Percentiles rank a stretch among this genome's conserved stretches.
phyloP scores from a whole-genome alignment of 2,888 invertebrate species.

The Chydorus sphaericus region DNA sequence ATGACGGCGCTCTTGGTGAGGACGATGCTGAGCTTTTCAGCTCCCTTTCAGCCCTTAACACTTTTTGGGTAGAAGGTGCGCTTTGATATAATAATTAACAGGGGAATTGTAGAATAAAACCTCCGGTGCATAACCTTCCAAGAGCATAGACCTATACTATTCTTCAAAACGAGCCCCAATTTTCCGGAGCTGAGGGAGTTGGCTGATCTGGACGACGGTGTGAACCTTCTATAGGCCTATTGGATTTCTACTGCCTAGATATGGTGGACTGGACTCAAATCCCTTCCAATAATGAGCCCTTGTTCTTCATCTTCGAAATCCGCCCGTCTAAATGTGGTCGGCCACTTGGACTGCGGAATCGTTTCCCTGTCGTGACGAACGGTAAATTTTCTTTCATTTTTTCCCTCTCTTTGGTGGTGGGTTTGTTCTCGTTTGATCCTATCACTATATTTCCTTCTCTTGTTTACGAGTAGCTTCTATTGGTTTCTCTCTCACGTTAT shows the following conservation, averaged over 20 bases:
- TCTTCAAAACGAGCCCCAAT: conserved; percentile 26
- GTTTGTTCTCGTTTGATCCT: background rate
- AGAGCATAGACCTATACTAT: too few relatives aligned
- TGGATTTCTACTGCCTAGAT: conserved; percentile 80
- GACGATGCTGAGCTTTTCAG: too few relatives aligned
- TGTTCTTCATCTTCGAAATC: conserved; percentile 81
- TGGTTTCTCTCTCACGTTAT: too few relatives aligned
- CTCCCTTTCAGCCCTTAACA: too few relatives aligned
- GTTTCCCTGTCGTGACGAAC: background rate
- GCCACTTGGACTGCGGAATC: conserved; percentile 47
- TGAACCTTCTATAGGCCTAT: conserved; percentile 68
- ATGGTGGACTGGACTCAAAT: conserved; percentile 56
- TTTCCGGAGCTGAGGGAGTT: conserved; percentile 56
- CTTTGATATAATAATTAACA: too few relatives aligned
- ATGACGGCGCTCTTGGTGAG: too few relatives aligned
- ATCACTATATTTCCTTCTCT: background rate
- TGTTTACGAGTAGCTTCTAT: too few relatives aligned
- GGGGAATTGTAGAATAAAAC: too few relatives aligned
- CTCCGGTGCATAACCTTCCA: too few relatives aligned
- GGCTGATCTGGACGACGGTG: conserved; percentile 80
- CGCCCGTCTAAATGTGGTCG: conserved; percentile 78
- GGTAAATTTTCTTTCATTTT: background rate
- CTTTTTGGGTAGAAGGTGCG: too few relatives aligned
- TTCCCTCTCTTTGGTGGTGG: background rate
- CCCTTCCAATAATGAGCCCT: conserved; percentile 38